A percentile compares a stretch with the other conserved stretches of the same genome.
phyloP scores from a whole-genome alignment of 2,113 vertebrate species.

The Myotis yumanensis region DNA sequence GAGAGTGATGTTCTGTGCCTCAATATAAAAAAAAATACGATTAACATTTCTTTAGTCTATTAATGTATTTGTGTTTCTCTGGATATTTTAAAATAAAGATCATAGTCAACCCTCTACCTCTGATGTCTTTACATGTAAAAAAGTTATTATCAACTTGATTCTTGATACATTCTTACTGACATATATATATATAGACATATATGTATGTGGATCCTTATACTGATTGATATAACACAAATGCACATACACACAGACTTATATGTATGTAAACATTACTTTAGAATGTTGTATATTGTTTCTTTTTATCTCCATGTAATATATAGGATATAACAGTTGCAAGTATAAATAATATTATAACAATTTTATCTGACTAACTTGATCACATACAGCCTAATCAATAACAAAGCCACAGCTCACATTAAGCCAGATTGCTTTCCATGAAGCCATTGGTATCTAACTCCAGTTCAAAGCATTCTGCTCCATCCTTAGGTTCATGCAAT shows the following conservation, averaged over 20 bases:
- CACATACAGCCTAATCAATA: not conserved
- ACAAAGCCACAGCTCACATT: not conserved
- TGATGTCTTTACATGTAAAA: not conserved
- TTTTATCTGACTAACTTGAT: not conserved
- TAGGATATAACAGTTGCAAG: not conserved
- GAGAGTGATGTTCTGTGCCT: not conserved
- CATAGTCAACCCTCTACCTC: not conserved
- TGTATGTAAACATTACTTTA: not conserved
- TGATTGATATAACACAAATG: not conserved
- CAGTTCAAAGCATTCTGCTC: not conserved
- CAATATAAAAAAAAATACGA: not conserved
- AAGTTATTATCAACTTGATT: not conserved
- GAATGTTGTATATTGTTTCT: not conserved
- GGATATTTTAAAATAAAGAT: not conserved
- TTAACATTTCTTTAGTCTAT: not conserved
- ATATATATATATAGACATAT: not conserved
- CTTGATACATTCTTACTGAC: not conserved
- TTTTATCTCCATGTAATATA: not conserved
- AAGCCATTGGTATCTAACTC: not conserved
- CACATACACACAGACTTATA: not conserved
- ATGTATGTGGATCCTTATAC: not conserved
- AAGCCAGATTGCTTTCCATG: not conserved
- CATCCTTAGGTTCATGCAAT: not conserved
- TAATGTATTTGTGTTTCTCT: not conserved
- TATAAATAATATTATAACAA: not conserved